Base-by-base conservation (phyloP, 2,113 vertebrate species). In the Oncorhynchus tshawytscha region DNA sequence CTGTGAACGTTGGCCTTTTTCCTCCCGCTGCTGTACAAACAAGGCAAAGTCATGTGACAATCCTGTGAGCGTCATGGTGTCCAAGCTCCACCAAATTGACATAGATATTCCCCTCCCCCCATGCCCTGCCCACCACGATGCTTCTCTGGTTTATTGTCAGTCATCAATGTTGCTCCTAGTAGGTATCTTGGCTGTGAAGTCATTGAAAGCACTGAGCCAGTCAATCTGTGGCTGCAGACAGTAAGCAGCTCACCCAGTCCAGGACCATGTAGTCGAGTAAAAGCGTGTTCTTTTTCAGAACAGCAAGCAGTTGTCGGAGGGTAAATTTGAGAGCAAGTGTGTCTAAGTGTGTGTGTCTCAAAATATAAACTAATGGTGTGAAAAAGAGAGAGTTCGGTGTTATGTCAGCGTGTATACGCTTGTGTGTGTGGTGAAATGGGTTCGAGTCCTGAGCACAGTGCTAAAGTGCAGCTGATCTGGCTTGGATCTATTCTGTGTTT, bases 401-500 rank as follows among this genome's bases (percentile, higher is more conserved):
- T 31, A 39, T 54, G 13, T 72, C 67, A 59, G 49, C 60, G 45
- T 45, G 24, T 16, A 74, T 64, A 73, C 64, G 39, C 39, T 45
- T 45, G 39, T 45, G 39, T 39, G 74, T 59, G 67, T 34, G 18
- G 49, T 31, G 49, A 67, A 68, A 49, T 49, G n/a, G 34, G 6
- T 77, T 64, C 24, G 49, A 83, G 81, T 88, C 86, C 87, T 84
- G 86, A 90, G 88, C 90, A 88, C 82, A 90, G 85, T 83, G 84
- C 86, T 86, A 78, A 81, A 80, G 85, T 86, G 83, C 85, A 83
- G 78, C 72, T 80, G 74, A 84, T 88, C 84, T 51, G 51, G 70
- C 67, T 65, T 70, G 54, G 65, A 72, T 84, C 76, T 76, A 73
- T 84, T 86, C 67, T 88, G 69, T 49, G 66, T 84, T 84, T 29